Evolutionary conservation across 2,113 vertebrate genomes (phyloP).

Genomic region (Oreochromis niloticus): DNA sequence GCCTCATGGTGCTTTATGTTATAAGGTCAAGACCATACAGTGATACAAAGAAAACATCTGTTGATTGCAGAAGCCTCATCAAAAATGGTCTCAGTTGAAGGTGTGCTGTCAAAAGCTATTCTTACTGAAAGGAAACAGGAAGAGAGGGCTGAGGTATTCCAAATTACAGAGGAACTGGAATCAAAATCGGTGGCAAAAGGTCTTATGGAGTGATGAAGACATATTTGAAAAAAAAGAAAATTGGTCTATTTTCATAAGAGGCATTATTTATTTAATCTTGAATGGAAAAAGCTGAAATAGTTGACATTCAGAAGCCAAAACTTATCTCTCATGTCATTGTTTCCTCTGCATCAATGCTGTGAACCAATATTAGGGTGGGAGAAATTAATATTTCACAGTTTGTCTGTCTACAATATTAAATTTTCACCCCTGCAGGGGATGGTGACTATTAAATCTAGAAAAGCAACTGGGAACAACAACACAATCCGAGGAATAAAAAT

Average conservation of each 20-base stretch:
- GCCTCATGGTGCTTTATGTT: not conserved
- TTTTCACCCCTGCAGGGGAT: not conserved
- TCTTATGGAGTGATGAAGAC: not conserved
- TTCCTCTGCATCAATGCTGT: not conserved
- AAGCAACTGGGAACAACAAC: not conserved
- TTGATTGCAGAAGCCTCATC: fast-evolving
- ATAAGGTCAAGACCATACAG: not conserved
- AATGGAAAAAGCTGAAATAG: not conserved
- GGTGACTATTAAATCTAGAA: not conserved
- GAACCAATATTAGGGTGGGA: not conserved
- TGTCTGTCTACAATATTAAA: conserved; percentile 8
- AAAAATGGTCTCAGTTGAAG: fast-evolving
- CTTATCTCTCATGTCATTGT: not conserved
- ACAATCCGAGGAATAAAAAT: not conserved
- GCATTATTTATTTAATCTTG: not conserved
- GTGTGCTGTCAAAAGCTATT: fast-evolving
- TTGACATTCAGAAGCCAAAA: not conserved
- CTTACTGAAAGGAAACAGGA: fast-evolving
- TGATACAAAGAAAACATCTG: not conserved
- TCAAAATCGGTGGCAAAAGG: not conserved
- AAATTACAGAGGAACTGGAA: not conserved
- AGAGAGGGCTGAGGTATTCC: not conserved
- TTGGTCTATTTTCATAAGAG: not conserved
- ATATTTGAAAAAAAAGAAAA: not conserved
- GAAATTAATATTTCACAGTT: conserved; percentile 22